Conservation (phyloP, 2,797 vertebrate genomes). For the Phoxinus dragarum region DNA sequence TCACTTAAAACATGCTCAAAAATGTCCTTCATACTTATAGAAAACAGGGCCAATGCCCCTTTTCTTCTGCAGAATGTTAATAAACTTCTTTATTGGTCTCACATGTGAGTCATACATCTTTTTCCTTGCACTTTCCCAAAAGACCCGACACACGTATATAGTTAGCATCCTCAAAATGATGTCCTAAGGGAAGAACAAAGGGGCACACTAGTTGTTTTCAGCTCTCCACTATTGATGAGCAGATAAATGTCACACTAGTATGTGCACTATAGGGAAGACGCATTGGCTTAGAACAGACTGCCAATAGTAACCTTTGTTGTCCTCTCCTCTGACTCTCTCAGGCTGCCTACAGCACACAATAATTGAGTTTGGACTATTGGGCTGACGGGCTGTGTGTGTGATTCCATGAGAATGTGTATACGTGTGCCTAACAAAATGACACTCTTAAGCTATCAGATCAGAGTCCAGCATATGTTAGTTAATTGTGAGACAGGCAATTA, state of each 20-base stretch:
- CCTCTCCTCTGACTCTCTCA: conserved; percentile 33
- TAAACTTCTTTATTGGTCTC: not conserved
- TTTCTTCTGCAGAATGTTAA: not conserved
- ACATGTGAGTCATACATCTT: not conserved
- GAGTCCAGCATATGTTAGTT: conserved; percentile 42
- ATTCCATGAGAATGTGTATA: conserved; percentile 19
- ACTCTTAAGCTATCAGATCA: conserved; percentile 26
- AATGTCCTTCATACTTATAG: not conserved
- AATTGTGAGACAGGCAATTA: conserved; percentile 40
- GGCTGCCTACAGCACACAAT: conserved; percentile 50
- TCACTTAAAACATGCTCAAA: not conserved
- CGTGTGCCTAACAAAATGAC: conserved; percentile 15
- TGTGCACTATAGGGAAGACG: conserved; percentile 45
- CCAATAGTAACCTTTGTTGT: conserved; percentile 61
- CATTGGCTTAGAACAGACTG: conserved; percentile 56
- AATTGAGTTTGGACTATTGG: conserved; percentile 42
- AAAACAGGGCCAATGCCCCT: not conserved
- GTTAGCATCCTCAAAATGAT: conserved; percentile 22
- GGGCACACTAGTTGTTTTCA: conserved; percentile 48
- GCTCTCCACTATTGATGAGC: conserved; percentile 47
- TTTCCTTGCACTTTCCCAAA: not conserved
- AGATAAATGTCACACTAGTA: conserved; percentile 58
- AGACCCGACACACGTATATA: not conserved
- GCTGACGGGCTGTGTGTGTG: conserved; percentile 11
- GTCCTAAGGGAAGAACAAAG: conserved; percentile 51